A percentile compares a stretch with the other conserved stretches of the same genome.
Conservation (phyloP, 37 sponge, comb jelly and placozoan species). For the Cliona cf. orientalis region DNA sequence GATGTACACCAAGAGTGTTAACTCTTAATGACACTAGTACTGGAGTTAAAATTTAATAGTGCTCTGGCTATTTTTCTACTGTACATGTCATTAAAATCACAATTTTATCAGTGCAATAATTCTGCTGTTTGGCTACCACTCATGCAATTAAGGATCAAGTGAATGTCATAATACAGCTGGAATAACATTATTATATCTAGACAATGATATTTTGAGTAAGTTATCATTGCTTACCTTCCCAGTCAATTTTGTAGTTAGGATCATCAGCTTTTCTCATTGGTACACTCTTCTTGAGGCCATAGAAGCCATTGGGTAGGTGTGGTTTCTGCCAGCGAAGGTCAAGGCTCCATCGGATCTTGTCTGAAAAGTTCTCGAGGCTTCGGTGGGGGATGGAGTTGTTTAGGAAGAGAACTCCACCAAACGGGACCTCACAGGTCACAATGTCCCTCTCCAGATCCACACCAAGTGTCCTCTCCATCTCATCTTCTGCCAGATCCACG, state of each 20-base stretch:
- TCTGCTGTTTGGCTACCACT: too few species aligned
- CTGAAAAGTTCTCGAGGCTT: conserved; percentile 75
- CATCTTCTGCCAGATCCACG: conserved; percentile 66
- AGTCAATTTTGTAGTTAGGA: conserved; percentile 65
- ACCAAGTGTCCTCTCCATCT: conserved; percentile 70
- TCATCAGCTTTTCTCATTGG: conserved; percentile 61
- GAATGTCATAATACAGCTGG: too few species aligned
- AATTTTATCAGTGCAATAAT: too few species aligned
- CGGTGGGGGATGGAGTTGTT: conserved; percentile 88
- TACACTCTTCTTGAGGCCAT: conserved; percentile 68
- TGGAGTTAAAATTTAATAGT: too few species aligned
- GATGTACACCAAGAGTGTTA: too few species aligned
- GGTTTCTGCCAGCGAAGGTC: conserved; percentile 89
- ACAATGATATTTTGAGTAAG: too few species aligned
- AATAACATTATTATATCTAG: too few species aligned
- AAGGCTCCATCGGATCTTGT: conserved; percentile 84
- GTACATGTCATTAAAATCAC: too few species aligned
- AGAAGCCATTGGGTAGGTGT: conserved; percentile 69
- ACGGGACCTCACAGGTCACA: conserved; percentile 84
- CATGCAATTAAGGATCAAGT: too few species aligned
- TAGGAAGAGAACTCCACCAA: conserved; percentile 78
- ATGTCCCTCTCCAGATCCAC: conserved; percentile 64
- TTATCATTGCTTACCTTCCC: too few species aligned
- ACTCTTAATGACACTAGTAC: too few species aligned
- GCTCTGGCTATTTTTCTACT: too few species aligned